A percentile compares a stretch with the other conserved stretches of the same genome.
Conservation (phyloP, 2,113 vertebrate genomes). For the Rhynchomys soricoides region DNA sequence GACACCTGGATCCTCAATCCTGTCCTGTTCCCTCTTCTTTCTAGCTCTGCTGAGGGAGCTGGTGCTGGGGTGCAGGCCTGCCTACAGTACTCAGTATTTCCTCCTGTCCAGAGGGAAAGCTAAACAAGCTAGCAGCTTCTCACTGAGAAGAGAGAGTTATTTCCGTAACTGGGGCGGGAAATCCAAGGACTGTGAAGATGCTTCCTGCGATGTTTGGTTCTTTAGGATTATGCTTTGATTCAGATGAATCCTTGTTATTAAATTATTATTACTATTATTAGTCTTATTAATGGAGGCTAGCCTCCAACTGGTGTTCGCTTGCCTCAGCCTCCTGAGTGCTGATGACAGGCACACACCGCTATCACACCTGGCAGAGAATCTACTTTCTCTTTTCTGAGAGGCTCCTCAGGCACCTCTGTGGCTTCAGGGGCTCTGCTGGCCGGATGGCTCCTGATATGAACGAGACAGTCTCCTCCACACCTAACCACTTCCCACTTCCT, state of each 20-base stretch:
- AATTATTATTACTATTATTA: too few relatives aligned
- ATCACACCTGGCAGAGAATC: fast-evolving
- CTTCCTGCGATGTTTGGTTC: not conserved
- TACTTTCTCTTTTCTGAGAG: not conserved
- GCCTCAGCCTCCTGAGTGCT: not conserved
- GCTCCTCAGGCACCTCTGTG: not conserved
- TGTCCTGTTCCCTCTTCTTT: fast-evolving
- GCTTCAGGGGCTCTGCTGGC: not conserved
- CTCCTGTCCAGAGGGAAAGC: constrained; percentile 64
- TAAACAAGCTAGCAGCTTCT: constrained; percentile 59
- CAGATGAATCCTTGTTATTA: not conserved
- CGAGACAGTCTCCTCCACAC: not conserved
- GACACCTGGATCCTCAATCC: not conserved
- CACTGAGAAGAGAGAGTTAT: constrained; percentile 46
- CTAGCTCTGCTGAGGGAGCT: not conserved
- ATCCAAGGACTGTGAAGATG: not conserved
- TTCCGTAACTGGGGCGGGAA: constrained; percentile 64
- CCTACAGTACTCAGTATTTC: constrained; percentile 47
- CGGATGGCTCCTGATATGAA: not conserved
- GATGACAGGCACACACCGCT: not conserved
- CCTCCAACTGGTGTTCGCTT: not conserved
- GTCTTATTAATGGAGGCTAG: too few relatives aligned
- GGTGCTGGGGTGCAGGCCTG: constrained; percentile 37
- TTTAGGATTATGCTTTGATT: not conserved
- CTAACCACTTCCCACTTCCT: fast-evolving